Evolutionary conservation across 2,888 invertebrate genomes (phyloP).

Genomic region (Notodromas monacha): DNA sequence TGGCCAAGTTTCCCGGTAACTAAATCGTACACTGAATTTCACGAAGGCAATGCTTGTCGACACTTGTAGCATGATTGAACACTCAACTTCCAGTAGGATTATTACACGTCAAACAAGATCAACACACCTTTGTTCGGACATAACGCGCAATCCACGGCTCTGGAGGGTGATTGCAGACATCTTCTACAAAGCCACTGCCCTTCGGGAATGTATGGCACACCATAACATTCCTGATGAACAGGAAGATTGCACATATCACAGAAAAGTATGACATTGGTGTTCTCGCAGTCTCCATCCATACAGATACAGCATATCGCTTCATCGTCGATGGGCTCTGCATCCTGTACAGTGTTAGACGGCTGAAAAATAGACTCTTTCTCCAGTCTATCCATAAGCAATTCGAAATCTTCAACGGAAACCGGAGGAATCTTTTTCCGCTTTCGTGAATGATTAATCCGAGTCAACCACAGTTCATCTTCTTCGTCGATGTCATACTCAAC

Average conservation of each 20-base stretch:
- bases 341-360: conserved; percentile 20
- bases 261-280: conserved; percentile 89
- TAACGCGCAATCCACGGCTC: conserved; percentile 81
- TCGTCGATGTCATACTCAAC: conserved; percentile 92
- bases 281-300: conserved; percentile 93
- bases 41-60: too few species aligned
- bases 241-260: conserved; percentile 99
- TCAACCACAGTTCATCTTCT: conserved; percentile 80
- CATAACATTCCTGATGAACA: conserved; percentile 95
- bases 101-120: too few species aligned
- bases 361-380: conserved; percentile 83
- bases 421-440: conserved; percentile 31
- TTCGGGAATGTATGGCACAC: conserved; percentile 83
- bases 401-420: conserved; percentile 61
- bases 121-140: conserved; percentile 90
- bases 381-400: conserved; percentile 79
- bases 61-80: too few species aligned
- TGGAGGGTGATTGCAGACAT: conserved; percentile 77
- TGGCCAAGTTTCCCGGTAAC: too few species aligned
- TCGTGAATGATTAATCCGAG: conserved; percentile 52
- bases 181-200: conserved; percentile 90
- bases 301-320: conserved; percentile 97
- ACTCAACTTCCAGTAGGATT: too few species aligned
- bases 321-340: conserved; percentile 55
- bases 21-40: too few species aligned